Base-by-base conservation (phyloP, 37 sponge, comb jelly and placozoan genomes). In the Chondrilla cf. caribensis region DNA sequence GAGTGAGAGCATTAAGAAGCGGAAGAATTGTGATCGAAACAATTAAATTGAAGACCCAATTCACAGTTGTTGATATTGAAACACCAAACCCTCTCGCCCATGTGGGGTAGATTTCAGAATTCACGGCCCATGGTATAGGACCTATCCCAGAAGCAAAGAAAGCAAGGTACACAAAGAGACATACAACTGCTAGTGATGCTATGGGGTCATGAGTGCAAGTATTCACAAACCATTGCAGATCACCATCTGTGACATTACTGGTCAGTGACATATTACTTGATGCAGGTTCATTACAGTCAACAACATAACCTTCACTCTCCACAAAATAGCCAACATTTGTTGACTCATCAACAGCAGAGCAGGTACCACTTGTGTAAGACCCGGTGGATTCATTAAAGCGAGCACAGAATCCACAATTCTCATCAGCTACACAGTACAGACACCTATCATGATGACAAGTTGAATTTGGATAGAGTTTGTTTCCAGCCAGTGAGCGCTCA, bases 61-160 rank as follows among this genome's bases (percentile, higher is more conserved):
- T 97, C 11, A 78, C 78, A 38, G 82, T 68, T n/a, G 97, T 91
- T 38, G 97, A 87, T 55, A 89, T 60, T 33, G 92, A 82, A 29
- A 91, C 84, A 31, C 83, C 92, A 37, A 84, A 89, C 26, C 91
- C 85, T 2, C 97, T 71, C 19, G 95, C 97, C 97, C 97, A 97
- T n/a, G 86, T 93, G n/a, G 97, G 97, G 80, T 93, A 97, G 55
- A 97, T 93, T 83, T 97, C 97, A 7, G 97, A 89, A 78, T 91
- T 97, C 60, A 97, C 82, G 25, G 95, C 91, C 97, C 97, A 97
- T 3, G 97, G 92, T 22, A 97, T 80, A 35, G 97, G 95, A 0
- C 97, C 97, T 82, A 93, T 89, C 0, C 97, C 97, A n/a, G 97
- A 90, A 55, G 97, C 97, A 91, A 97, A 97, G 82, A 89, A 83